Evolutionary conservation across 2,113 vertebrate species (phyloP).

Genomic region (Calyptommatus sinebrachiatus): DNA sequence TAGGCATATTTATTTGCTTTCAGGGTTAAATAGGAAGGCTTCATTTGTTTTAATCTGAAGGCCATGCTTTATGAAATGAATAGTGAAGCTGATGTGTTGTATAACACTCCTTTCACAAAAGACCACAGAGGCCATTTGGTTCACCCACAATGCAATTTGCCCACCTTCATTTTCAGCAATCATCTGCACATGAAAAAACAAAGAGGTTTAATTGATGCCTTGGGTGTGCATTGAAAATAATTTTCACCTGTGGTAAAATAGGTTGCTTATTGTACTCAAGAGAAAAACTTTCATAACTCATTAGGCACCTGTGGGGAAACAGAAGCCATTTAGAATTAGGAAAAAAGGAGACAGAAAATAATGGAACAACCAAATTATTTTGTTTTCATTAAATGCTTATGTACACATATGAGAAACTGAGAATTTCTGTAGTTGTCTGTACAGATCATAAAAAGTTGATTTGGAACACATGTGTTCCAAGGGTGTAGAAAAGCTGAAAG

Average conservation of each 20-base stretch:
- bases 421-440: neutral
- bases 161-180: slow-evolving; percentile 25
- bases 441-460: too few species aligned
- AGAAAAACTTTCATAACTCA: slow-evolving; percentile 68
- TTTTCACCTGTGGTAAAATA: slow-evolving; percentile 56
- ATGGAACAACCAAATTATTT: slow-evolving; percentile 40
- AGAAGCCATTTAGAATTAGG: slow-evolving; percentile 48
- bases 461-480: too few species aligned
- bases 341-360: slow-evolving; percentile 38
- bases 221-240: slow-evolving; percentile 48
- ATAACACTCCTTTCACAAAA: neutral
- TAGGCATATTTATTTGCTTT: too few species aligned
- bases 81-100: neutral
- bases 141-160: slow-evolving; percentile 9
- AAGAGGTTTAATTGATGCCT: slow-evolving; percentile 55
- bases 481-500: too few species aligned
- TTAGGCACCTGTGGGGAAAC: slow-evolving; percentile 51
- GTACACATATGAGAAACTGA: neutral
- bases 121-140: neutral
- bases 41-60: neutral
- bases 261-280: slow-evolving; percentile 57
- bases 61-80: neutral
- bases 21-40: too few species aligned
- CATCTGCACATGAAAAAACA: slow-evolving; percentile 38
- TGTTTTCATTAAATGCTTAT: neutral